Evolutionary conservation across 2,797 vertebrate species (phyloP).

Genomic region (Apogon talboti): DNA sequence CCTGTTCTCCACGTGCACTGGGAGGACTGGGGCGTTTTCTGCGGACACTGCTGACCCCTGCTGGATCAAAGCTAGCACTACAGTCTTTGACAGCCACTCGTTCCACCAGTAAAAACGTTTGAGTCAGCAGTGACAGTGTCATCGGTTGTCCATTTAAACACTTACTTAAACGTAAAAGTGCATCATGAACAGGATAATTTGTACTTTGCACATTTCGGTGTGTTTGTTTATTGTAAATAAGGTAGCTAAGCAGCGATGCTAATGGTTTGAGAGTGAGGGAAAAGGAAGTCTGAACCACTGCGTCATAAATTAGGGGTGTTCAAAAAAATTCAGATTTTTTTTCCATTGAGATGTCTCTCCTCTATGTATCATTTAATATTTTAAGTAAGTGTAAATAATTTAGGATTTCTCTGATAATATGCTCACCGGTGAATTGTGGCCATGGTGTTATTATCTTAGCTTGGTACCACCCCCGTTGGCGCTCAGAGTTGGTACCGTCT

Average conservation of each 20-base stretch:
- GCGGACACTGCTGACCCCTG: constrained; percentile 57
- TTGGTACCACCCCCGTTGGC: constrained; percentile 8
- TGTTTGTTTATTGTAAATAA: constrained; percentile 12
- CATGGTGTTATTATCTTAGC: background rate
- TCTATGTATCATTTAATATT: rapidly evolving
- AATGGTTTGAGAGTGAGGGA: constrained; percentile 27
- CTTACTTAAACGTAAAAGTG: no score
- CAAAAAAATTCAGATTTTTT: background rate
- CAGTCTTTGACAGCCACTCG: background rate
- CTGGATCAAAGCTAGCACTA: constrained; percentile 34
- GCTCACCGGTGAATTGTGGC: rapidly evolving
- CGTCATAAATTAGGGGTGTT: constrained; percentile 27
- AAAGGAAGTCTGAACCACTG: constrained; percentile 51
- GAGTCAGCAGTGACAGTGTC: background rate
- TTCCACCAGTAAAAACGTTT: background rate
- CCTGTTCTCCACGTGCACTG: background rate
- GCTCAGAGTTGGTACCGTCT: constrained; percentile 69
- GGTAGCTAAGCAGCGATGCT: constrained; percentile 38
- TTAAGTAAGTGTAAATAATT: rapidly evolving
- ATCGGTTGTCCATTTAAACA: rapidly evolving
- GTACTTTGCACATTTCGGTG: background rate
- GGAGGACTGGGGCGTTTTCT: background rate
- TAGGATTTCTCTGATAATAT: rapidly evolving
- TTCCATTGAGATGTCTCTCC: background rate
- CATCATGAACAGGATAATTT: background rate